phyloP scores from a whole-genome alignment of 1,140 invertebrate genomes.

The Drosophila burlai region DNA sequence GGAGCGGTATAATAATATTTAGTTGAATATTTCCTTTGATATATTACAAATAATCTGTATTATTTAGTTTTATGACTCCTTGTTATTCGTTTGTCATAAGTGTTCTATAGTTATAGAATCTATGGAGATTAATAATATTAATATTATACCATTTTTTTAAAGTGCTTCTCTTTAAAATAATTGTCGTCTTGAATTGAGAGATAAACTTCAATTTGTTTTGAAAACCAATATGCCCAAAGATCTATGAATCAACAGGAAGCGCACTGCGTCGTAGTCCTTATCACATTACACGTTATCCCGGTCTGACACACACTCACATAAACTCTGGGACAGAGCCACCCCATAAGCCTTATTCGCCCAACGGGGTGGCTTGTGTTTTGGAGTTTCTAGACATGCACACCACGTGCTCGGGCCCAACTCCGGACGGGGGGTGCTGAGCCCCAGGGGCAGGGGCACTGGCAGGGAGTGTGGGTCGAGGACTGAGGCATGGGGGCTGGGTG shows the following conservation, averaged over 20 bases:
- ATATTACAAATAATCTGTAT: no score
- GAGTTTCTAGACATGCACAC: conserved; percentile 67
- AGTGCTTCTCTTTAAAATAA: no score
- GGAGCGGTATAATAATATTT: no score
- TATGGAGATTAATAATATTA: no score
- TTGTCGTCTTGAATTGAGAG: no score
- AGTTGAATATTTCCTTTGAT: no score
- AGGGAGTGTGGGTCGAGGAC: background rate
- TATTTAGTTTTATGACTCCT: no score
- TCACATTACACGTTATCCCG: conserved; percentile 38
- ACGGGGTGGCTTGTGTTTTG: conserved; percentile 72
- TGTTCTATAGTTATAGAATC: no score
- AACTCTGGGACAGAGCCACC: background rate
- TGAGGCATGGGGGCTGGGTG: conserved; percentile 39
- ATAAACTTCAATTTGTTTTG: background rate
- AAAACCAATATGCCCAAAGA: conserved; percentile 1
- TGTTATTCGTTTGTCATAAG: no score
- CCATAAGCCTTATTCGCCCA: conserved; percentile 35
- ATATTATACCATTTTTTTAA: no score
- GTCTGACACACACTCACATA: conserved; percentile 12
- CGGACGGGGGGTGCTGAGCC: conserved; percentile 1
- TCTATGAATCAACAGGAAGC: background rate
- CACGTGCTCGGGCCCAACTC: conserved; percentile 69
- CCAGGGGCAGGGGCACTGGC: background rate
- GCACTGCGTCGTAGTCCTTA: conserved; percentile 21